phyloP scores from a whole-genome alignment of 2,113 vertebrate species.

The Etheostoma cragini region DNA sequence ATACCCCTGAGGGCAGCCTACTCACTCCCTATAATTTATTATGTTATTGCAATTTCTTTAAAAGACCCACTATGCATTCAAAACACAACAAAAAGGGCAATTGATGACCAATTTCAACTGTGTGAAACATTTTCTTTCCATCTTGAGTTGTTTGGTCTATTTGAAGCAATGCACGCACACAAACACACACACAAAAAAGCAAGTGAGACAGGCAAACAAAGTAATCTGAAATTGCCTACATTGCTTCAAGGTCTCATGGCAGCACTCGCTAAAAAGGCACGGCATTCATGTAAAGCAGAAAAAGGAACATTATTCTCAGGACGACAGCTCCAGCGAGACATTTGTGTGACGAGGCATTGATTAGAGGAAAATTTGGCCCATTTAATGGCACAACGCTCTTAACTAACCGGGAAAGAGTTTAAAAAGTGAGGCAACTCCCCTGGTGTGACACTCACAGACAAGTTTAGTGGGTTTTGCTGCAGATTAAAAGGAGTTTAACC shows the following conservation, averaged over 20 bases:
- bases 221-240: conserved; percentile 59
- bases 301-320: conserved; percentile 51
- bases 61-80: conserved; percentile 7
- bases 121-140: conserved; percentile 19
- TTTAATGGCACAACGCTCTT: conserved; percentile 35
- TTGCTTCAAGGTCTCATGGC: conserved; percentile 54
- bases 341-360: conserved; percentile 56
- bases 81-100: conserved; percentile 21
- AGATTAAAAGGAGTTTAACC: neutral
- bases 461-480: conserved; percentile 8
- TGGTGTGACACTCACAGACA: neutral
- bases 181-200: conserved; percentile 3
- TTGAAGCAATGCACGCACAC: neutral
- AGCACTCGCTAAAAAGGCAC: conserved; percentile 32
- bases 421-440: neutral
- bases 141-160: conserved; percentile 7
- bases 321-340: conserved; percentile 28
- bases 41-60: neutral
- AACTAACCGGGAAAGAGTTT: conserved; percentile 24
- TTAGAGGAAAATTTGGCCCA: conserved; percentile 45
- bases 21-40: neutral
- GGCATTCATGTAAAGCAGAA: conserved; percentile 58
- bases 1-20: neutral
- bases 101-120: conserved; percentile 13
- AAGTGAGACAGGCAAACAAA: conserved; percentile 41